These are phyloP conservation scores for Charadrius vociferus DNA, from an alignment of 2,113 vertebrate genomes.

Conservation along the genomic window DNA sequence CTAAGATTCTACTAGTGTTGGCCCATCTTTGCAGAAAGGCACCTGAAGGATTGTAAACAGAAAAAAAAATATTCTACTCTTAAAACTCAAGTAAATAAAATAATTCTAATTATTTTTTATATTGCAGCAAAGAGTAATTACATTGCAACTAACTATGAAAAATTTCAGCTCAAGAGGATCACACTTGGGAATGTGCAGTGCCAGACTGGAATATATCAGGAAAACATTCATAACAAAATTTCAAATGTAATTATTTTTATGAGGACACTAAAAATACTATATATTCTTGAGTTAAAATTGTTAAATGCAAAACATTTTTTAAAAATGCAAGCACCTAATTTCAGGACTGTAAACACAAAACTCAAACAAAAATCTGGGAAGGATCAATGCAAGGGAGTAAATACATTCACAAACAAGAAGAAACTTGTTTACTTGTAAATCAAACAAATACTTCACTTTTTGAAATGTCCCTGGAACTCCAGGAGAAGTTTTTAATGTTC, in stretches of 20 bases:
- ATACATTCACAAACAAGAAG: neutral
- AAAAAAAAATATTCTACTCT: neutral
- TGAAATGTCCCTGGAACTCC: neutral
- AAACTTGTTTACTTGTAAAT: neutral
- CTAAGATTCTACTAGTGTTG: neutral
- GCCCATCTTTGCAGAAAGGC: neutral
- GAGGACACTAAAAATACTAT: neutral
- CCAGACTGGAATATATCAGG: neutral
- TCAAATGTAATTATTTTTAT: neutral
- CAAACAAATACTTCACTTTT: neutral
- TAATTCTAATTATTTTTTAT: neutral
- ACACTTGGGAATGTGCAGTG: neutral
- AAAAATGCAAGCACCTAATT: neutral
- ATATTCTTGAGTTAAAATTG: neutral
- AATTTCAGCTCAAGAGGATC: neutral
- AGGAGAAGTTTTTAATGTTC: constrained; percentile 31
- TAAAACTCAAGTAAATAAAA: neutral
- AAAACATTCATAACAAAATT: neutral
- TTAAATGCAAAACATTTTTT: neutral
- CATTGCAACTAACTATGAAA: neutral
- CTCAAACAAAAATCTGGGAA: neutral
- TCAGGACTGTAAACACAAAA: neutral
- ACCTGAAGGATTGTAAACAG: neutral
- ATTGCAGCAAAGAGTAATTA: neutral
- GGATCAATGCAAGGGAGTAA: neutral